phyloP scores from a whole-genome alignment of 2,113 vertebrate species.

The Hemiscyllium ocellatum region DNA sequence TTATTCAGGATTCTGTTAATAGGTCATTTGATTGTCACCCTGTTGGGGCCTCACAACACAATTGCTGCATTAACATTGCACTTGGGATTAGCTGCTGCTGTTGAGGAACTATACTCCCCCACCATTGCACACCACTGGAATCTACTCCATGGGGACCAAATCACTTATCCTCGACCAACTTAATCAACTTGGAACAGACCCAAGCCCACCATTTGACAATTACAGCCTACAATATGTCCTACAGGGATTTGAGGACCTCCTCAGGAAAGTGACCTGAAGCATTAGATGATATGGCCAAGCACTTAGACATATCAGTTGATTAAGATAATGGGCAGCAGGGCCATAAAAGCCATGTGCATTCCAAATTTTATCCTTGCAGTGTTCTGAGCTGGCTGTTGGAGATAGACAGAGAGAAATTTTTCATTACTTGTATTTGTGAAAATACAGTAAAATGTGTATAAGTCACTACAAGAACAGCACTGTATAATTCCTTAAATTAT shows the following conservation, averaged over 20 bases:
- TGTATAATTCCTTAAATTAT: no score
- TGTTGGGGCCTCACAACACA: not conserved
- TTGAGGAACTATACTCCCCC: not conserved
- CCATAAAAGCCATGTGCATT: not conserved
- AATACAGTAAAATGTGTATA: no score
- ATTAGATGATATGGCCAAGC: not conserved
- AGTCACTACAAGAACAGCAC: no score
- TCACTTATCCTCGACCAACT: not conserved
- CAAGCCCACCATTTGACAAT: not conserved
- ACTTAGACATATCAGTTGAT: not conserved
- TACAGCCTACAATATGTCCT: not conserved
- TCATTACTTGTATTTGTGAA: no score
- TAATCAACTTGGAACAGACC: not conserved
- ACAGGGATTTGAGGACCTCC: not conserved
- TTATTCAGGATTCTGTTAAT: no score
- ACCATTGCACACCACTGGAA: not conserved
- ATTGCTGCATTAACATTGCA: not conserved
- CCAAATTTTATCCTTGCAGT: not conserved
- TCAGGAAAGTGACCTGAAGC: not conserved
- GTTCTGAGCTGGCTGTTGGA: not conserved
- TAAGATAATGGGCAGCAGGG: not conserved
- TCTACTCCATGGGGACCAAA: not conserved
- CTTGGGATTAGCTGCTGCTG: not conserved
- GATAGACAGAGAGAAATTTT: no score
- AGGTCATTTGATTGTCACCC: not conserved